Conservation (phyloP, 1,140 invertebrate species). For the Drosophila trapezifrons region DNA sequence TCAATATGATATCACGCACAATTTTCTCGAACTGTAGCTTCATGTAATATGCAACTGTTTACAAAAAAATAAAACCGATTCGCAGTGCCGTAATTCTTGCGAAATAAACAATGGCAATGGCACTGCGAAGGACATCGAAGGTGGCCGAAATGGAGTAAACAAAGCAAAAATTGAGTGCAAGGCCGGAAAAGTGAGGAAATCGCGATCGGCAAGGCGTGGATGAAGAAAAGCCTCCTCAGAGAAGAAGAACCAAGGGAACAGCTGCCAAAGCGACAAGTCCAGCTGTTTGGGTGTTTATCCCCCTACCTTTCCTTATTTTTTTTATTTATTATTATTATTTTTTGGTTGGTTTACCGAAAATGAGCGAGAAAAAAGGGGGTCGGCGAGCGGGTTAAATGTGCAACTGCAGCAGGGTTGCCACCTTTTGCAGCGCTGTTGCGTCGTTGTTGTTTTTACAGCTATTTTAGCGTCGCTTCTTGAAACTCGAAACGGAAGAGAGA, state of each 20-base stretch:
- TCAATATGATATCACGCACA: neutral
- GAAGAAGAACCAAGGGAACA: slow-evolving; percentile 18
- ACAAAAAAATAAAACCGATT: slow-evolving; percentile 9
- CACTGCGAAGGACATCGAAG: slow-evolving; percentile 4
- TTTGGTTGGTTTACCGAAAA: too few relatives aligned
- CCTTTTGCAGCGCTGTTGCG: slow-evolving; percentile 38
- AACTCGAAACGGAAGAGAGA: slow-evolving; percentile 37
- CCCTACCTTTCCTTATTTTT: neutral
- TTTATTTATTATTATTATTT: neutral
- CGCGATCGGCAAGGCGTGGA: slow-evolving; percentile 4
- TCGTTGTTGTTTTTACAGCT: slow-evolving; percentile 34
- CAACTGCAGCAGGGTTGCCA: slow-evolving; percentile 44
- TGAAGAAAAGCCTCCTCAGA: neutral
- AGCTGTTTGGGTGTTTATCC: slow-evolving; percentile 21
- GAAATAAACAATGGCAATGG: slow-evolving; percentile 9
- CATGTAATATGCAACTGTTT: slow-evolving; percentile 7
- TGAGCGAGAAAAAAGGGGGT: neutral
- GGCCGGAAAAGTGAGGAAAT: slow-evolving; percentile 6
- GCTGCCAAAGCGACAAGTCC: slow-evolving; percentile 24
- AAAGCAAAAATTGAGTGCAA: slow-evolving; percentile 12
- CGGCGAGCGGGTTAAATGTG: neutral
- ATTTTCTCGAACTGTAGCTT: neutral
- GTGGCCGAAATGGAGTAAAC: neutral
- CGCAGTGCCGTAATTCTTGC: slow-evolving; percentile 12
- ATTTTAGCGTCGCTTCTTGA: slow-evolving; percentile 45